A percentile compares a stretch with the other conserved stretches of the same genome.
Conservation (phyloP, 2,888 invertebrate species). For the Arrhopalites spinosus region DNA sequence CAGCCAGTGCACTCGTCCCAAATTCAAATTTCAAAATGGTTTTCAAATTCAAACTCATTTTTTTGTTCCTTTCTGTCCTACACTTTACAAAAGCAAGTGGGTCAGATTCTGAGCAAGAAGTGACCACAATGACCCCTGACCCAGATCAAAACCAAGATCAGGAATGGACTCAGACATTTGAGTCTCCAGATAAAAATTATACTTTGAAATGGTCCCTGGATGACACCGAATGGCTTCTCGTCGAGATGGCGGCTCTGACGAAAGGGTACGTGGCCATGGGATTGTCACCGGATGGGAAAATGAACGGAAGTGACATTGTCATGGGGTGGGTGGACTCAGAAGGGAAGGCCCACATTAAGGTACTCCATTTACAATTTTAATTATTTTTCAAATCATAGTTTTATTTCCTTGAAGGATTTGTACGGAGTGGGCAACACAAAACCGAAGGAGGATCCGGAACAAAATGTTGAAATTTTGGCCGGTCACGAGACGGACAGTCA, state of each 20-base stretch:
- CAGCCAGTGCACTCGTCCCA: no score
- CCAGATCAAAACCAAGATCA: no score
- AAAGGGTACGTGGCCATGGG: constrained; percentile 86
- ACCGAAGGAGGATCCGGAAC: constrained; percentile 57
- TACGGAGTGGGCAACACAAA: constrained; percentile 54
- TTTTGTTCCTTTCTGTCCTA: no score
- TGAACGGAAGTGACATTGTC: constrained; percentile 83
- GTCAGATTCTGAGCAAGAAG: no score
- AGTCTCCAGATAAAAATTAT: no score
- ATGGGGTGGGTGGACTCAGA: constrained; percentile 83
- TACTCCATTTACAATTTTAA: no score
- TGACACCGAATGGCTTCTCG: constrained; percentile 72
- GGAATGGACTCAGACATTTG: no score
- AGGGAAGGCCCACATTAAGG: constrained; percentile 41
- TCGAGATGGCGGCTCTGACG: constrained; percentile 81
- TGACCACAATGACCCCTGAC: no score
- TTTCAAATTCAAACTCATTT: no score
- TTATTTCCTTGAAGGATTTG: constrained; percentile 57
- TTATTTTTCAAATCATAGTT: no score
- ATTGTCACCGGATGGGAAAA: constrained; percentile 78
- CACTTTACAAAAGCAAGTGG: no score
- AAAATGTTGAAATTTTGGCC: constrained; percentile 57
- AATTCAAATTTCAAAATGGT: no score
- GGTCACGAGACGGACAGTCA: constrained; percentile 57
- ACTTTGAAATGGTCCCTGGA: neutral